These are phyloP conservation scores for Hetaerina titia DNA, from an alignment of 2,888 invertebrate species.

Conservation along the genomic window DNA sequence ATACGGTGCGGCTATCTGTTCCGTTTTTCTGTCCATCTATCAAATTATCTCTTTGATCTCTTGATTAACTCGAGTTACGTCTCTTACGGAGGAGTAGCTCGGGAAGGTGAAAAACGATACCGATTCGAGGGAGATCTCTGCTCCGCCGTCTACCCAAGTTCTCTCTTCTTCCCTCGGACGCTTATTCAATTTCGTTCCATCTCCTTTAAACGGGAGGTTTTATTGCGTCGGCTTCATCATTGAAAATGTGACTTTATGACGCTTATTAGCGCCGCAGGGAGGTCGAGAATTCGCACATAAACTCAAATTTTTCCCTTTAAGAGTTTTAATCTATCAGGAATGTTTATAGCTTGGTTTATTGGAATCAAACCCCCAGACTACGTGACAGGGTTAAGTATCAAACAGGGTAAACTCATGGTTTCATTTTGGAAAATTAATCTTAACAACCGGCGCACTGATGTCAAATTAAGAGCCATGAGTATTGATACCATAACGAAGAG, in stretches of 20 bases:
- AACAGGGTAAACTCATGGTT: neutral
- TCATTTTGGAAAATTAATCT: neutral
- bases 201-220: neutral
- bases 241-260: conserved; percentile 39
- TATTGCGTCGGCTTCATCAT: conserved; percentile 31
- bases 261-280: conserved; percentile 18
- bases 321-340: conserved; percentile 32
- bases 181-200: neutral
- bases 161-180: neutral
- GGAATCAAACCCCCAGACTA: neutral
- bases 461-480: neutral
- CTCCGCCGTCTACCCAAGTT: neutral
- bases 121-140: neutral
- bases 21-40: conserved; percentile 15
- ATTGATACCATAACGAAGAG: neutral
- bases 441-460: neutral
- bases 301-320: conserved; percentile 7
- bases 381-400: conserved; percentile 15
- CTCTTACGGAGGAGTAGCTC: neutral
- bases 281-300: conserved; percentile 10
- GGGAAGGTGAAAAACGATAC: conserved; percentile 3
- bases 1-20: conserved; percentile 1
- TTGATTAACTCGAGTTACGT: conserved; percentile 3
- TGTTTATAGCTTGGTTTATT: conserved; percentile 24
- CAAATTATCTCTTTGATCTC: conserved; percentile 39